Percentiles rank a stretch among this genome's conserved stretches.
phyloP scores from a whole-genome alignment of 2,888 invertebrate genomes.

The Calameuta filiformis region DNA sequence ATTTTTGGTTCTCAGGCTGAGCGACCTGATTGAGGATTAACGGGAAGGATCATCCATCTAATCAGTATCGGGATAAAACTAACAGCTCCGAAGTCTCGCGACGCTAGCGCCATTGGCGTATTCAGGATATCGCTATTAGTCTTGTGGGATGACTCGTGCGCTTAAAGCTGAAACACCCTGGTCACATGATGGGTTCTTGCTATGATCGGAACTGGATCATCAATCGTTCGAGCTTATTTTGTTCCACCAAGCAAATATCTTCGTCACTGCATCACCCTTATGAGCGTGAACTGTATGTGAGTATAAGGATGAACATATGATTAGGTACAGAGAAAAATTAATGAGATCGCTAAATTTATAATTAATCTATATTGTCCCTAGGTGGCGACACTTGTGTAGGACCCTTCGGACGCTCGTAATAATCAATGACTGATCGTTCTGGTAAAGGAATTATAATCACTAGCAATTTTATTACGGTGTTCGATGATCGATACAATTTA shows the following conservation, averaged over 20 bases:
- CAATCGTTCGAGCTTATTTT: background rate
- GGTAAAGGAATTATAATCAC: background rate
- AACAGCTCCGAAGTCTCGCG: background rate
- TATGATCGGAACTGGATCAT: background rate
- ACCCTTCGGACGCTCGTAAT: background rate
- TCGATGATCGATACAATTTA: background rate
- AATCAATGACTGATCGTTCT: background rate
- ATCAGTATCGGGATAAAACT: background rate
- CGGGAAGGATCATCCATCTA: background rate
- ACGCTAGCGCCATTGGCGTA: background rate
- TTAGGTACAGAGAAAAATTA: too few relatives aligned
- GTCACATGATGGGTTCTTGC: background rate
- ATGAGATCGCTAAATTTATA: background rate
- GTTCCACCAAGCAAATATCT: background rate
- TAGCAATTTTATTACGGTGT: background rate
- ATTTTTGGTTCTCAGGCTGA: background rate
- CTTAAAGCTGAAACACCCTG: background rate
- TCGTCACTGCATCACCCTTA: too few relatives aligned
- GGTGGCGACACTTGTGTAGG: background rate
- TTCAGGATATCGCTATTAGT: background rate
- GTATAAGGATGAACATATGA: too few relatives aligned
- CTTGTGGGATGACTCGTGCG: background rate
- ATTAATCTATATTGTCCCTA: background rate
- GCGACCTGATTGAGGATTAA: background rate
- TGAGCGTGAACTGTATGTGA: too few relatives aligned